Evolutionary conservation across 2,888 invertebrate species (phyloP).

Genomic region (Stenichneumon culpator): DNA sequence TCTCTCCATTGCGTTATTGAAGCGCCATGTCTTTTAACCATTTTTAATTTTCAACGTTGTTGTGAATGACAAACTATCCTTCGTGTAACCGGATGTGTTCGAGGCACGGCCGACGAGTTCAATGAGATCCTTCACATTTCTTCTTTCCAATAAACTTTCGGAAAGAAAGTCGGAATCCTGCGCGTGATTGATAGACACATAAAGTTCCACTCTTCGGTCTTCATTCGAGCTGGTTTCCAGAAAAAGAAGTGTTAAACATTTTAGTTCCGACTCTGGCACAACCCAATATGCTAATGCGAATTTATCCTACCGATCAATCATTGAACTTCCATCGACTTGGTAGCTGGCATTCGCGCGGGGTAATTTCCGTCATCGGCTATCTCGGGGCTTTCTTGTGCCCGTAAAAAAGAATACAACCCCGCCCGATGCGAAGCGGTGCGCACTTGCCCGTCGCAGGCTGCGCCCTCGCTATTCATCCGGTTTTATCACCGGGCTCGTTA

Average conservation of each 20-base stretch:
- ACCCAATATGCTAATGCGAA: background rate
- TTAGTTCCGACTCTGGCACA: background rate
- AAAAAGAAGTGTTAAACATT: background rate
- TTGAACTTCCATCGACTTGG: background rate
- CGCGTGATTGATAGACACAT: background rate
- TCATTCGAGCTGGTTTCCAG: background rate
- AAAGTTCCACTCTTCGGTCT: background rate
- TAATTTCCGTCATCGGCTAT: conserved; percentile 40
- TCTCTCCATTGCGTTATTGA: too few relatives aligned
- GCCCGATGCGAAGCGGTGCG: conserved; percentile 12
- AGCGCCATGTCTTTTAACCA: too few relatives aligned
- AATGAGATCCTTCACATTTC: background rate
- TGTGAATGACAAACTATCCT: background rate
- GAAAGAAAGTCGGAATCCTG: background rate
- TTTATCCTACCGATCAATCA: background rate
- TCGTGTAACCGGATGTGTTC: background rate
- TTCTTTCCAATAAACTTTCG: background rate
- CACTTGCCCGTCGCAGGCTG: conserved; percentile 5
- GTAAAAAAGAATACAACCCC: conserved; percentile 46
- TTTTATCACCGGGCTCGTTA: conserved; percentile 45
- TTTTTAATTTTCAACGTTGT: background rate
- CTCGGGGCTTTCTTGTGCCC: conserved; percentile 8
- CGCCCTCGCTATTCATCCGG: conserved; percentile 5
- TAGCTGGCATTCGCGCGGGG: background rate
- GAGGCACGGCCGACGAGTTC: background rate